Conservation (phyloP, 2,888 invertebrate genomes). For the Diaprepes abbreviatus region DNA sequence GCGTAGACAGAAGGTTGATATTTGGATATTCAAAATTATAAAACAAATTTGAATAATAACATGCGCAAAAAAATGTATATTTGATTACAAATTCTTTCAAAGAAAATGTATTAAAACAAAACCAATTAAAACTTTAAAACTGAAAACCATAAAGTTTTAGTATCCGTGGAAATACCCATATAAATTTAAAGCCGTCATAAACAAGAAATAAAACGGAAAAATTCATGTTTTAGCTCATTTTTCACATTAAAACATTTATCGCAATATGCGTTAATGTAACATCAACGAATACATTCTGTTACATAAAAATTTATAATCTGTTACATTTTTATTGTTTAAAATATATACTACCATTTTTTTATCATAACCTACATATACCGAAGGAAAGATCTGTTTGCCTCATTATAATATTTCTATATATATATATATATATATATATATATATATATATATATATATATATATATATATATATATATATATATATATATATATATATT, state of each 20-base stretch:
- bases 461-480: no score
- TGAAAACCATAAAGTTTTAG: conserved; percentile 17
- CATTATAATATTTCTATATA: no score
- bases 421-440: no score
- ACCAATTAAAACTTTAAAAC: conserved; percentile 11
- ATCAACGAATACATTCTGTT: not conserved
- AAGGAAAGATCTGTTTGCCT: no score
- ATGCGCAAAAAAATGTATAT: not conserved
- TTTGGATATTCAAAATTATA: no score
- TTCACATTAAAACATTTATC: conserved; percentile 11
- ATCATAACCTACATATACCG: no score
- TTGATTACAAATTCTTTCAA: conserved; percentile 2
- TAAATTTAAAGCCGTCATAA: conserved; percentile 16
- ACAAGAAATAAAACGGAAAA: conserved; percentile 12
- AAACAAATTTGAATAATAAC: no score
- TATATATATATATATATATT: no score
- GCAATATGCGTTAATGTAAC: not conserved
- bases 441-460: no score
- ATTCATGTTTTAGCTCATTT: conserved; percentile 8
- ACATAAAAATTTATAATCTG: not conserved
- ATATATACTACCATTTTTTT: no score
- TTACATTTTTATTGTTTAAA: no score
- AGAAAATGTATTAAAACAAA: not conserved
- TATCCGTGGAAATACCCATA: conserved; percentile 4
- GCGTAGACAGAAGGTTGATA: no score